phyloP scores from a whole-genome alignment of 2,888 invertebrate species.

The Pristionchus arcanus region DNA sequence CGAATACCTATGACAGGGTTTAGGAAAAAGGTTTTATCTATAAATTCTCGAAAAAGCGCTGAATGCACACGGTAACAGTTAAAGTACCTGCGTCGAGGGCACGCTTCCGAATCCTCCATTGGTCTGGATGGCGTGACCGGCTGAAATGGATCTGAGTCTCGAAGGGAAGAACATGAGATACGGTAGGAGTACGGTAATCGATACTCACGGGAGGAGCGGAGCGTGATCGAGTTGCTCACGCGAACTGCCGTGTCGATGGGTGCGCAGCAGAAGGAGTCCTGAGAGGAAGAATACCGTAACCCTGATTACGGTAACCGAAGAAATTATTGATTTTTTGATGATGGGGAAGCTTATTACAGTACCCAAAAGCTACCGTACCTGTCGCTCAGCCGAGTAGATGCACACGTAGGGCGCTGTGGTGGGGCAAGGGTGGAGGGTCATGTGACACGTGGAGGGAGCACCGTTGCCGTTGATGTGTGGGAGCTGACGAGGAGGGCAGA shows the following conservation, averaged over 20 bases:
- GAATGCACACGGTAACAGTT: background rate
- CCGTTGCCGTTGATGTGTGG: constrained; percentile 72
- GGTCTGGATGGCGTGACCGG: constrained; percentile 1
- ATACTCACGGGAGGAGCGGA: constrained; percentile 46
- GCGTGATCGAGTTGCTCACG: constrained; percentile 54
- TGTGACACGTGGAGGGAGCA: constrained; percentile 77
- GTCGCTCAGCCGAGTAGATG: constrained; percentile 77
- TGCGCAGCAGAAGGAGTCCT: constrained; percentile 78
- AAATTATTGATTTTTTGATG: too few species aligned
- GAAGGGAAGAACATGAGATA: background rate
- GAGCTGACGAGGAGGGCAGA: constrained; percentile 77
- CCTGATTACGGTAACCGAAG: background rate
- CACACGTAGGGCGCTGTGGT: constrained; percentile 77
- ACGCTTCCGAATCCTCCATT: background rate
- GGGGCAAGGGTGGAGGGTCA: constrained; percentile 77
- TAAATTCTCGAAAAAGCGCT: too few species aligned
- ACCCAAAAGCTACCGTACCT: constrained; percentile 61
- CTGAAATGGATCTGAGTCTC: background rate
- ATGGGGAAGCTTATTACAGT: too few species aligned
- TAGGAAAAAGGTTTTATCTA: too few species aligned
- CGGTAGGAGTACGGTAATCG: background rate
- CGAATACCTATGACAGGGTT: too few species aligned
- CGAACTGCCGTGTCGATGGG: constrained; percentile 76
- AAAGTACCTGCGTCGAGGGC: constrained; percentile 5
- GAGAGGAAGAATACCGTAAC: background rate